Conservation (phyloP, 2,113 vertebrate genomes). For the Passer montanus region DNA sequence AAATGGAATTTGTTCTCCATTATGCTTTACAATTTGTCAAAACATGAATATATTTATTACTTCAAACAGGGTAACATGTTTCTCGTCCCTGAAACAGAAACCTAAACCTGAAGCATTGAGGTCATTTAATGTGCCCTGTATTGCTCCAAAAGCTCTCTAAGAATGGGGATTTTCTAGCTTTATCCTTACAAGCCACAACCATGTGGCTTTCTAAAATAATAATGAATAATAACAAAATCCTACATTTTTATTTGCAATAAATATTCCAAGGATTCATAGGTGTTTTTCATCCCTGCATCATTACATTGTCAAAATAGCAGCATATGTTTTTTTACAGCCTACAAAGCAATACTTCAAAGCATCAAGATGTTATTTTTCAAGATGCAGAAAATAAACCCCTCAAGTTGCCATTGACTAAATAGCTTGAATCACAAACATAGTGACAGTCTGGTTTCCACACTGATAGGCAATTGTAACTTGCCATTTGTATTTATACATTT, state of each 20-base stretch:
- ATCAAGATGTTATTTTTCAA: background rate
- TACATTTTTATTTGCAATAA: background rate
- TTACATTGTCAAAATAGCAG: constrained; percentile 12
- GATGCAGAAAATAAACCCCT: background rate
- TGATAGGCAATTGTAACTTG: background rate
- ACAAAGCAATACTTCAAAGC: background rate
- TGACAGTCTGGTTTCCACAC: background rate
- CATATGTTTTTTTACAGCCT: background rate
- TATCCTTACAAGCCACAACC: background rate
- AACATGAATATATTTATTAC: background rate
- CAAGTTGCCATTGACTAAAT: background rate
- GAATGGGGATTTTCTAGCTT: background rate
- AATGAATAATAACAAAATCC: background rate
- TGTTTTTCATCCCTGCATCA: background rate
- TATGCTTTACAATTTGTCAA: background rate
- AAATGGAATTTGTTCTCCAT: background rate
- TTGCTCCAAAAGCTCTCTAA: background rate
- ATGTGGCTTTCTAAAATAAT: background rate
- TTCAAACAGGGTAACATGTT: background rate
- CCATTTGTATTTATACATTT: background rate
- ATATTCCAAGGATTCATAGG: background rate
- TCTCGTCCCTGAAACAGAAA: background rate
- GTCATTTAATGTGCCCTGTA: background rate
- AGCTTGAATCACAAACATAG: background rate
- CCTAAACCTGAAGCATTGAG: background rate